Evolutionary conservation across 2,113 vertebrate species (phyloP).

Genomic region (Bungarus multicinctus): DNA sequence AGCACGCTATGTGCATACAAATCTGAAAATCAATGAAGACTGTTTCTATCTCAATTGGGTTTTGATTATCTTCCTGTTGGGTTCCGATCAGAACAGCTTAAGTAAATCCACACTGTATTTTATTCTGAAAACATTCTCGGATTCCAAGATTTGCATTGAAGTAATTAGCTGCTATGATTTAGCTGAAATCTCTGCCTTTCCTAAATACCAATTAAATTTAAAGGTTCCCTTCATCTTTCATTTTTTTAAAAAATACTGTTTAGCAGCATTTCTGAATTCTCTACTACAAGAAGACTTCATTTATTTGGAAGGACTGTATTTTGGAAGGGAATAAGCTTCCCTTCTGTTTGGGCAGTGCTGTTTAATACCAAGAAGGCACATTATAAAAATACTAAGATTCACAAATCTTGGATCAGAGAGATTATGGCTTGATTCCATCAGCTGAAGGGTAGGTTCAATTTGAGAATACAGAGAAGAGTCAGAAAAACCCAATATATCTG

Average conservation of each 20-base stretch:
- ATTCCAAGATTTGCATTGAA: not conserved
- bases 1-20: not conserved
- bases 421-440: conserved; percentile 64
- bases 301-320: conserved; percentile 3
- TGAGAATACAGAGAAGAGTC: conserved; percentile 51
- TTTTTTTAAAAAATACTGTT: conserved; percentile 21
- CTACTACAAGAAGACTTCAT: not conserved
- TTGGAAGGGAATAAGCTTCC: not conserved
- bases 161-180: not conserved
- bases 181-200: not conserved
- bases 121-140: not conserved
- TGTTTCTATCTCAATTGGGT: not conserved
- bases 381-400: conserved; percentile 64
- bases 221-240: not conserved
- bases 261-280: not conserved
- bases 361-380: conserved; percentile 51
- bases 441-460: conserved; percentile 64
- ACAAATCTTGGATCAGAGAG: conserved; percentile 44
- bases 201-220: not conserved
- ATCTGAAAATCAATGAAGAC: not conserved
- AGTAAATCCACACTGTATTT: not conserved
- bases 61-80: not conserved
- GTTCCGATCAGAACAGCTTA: not conserved
- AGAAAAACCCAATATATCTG: conserved; percentile 56
- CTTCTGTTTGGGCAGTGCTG: conserved; percentile 48